phyloP scores from a whole-genome alignment of 2,888 invertebrate genomes.

The Anagyrus pseudococci region DNA sequence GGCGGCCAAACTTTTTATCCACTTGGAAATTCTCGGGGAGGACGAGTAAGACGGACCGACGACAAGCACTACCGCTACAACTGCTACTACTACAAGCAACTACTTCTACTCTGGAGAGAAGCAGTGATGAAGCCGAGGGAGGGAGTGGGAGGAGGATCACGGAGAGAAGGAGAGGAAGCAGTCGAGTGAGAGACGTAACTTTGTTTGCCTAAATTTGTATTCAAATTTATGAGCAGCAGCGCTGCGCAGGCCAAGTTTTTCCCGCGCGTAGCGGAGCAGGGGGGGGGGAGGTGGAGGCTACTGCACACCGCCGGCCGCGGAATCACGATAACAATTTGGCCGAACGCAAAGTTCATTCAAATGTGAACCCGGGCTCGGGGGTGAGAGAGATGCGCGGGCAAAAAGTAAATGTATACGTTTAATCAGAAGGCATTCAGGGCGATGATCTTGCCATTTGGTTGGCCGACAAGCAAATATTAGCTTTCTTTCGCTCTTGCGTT shows the following conservation, averaged over 20 bases:
- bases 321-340: constrained; percentile 33
- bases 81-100: too few species aligned
- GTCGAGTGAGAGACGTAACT: constrained; percentile 34
- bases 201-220: constrained; percentile 40
- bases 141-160: too few species aligned
- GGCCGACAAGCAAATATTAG: too few species aligned
- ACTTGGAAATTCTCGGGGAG: constrained; percentile 38
- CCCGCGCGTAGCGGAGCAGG: constrained; percentile 1
- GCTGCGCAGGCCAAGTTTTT: constrained; percentile 15
- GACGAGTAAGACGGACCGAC: constrained; percentile 11
- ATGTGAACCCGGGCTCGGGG: background rate
- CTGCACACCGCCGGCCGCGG: constrained; percentile 9
- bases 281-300: background rate
- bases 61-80: too few species aligned
- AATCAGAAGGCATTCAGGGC: too few species aligned
- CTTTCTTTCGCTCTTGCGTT: too few species aligned
- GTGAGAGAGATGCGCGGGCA: background rate
- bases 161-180: background rate
- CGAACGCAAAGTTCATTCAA: constrained; percentile 30
- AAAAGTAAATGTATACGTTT: too few species aligned
- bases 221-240: constrained; percentile 35
- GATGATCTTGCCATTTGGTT: too few species aligned
- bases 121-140: constrained; percentile 7
- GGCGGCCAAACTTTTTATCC: constrained; percentile 34
- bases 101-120: too few species aligned